Conservation (phyloP, 2,797 vertebrate genomes). For the Ambastaia sidthimunki region DNA sequence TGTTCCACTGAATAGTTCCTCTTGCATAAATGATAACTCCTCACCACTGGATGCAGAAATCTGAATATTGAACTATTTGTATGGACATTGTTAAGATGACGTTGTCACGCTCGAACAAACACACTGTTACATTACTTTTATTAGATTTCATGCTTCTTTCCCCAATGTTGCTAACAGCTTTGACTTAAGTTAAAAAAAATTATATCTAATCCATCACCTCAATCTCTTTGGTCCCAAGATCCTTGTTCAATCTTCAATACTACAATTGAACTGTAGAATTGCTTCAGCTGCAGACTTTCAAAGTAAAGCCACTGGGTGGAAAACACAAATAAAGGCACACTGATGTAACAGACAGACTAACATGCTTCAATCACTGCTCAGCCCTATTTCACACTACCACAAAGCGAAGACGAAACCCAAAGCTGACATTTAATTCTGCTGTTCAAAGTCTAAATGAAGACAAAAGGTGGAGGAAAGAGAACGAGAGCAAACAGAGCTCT, state of each 20-base stretch:
- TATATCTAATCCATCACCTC: constrained; percentile 48
- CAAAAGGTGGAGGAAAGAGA: constrained; percentile 39
- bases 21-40: constrained; percentile 19
- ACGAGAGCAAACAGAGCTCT: constrained; percentile 57
- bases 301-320: constrained; percentile 41
- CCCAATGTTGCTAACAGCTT: constrained; percentile 27
- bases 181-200: constrained; percentile 26
- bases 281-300: constrained; percentile 47
- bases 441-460: constrained; percentile 63
- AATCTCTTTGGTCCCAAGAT: constrained; percentile 30
- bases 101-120: constrained; percentile 20
- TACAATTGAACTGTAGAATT: constrained; percentile 28
- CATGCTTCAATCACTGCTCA: constrained; percentile 42
- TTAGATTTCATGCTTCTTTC: constrained; percentile 39
- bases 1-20: constrained; percentile 12
- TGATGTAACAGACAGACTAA: constrained; percentile 54
- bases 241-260: constrained; percentile 24
- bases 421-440: constrained; percentile 63
- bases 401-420: constrained; percentile 52
- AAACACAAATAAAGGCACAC: constrained; percentile 46
- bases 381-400: constrained; percentile 37
- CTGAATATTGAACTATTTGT: neutral
- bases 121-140: constrained; percentile 45
- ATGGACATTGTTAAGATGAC: constrained; percentile 19
- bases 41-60: neutral